These are phyloP conservation scores for Eubucco bourcierii DNA, from an alignment of 2,113 vertebrate species.

Conservation along the genomic window DNA sequence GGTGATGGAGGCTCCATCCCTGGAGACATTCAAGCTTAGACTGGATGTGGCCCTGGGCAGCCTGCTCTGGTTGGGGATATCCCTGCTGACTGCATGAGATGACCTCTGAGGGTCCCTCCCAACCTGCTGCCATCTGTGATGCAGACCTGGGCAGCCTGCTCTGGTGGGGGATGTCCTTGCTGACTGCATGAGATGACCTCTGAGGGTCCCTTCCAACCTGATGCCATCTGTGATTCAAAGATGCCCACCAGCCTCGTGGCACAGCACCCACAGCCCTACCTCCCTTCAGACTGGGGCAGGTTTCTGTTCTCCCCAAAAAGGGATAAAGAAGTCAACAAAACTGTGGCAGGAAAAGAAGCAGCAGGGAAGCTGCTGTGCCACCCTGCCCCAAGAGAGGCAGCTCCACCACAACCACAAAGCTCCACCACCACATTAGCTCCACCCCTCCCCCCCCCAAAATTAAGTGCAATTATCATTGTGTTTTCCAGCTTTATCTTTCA, in stretches of 20 bases:
- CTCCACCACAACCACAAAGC: accelerated
- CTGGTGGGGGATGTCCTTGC: too few relatives aligned
- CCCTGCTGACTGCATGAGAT: accelerated
- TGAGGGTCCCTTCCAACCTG: too few relatives aligned
- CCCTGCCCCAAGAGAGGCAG: background rate
- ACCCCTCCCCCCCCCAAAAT: background rate
- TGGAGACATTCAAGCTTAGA: too few relatives aligned
- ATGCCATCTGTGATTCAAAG: too few relatives aligned
- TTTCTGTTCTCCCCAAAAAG: background rate
- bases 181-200: accelerated
- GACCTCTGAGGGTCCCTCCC: too few relatives aligned
- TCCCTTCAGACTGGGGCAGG: background rate
- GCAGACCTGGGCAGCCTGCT: too few relatives aligned
- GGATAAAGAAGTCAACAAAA: background rate
- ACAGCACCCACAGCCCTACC: background rate
- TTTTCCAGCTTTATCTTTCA: background rate
- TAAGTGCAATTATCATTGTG: accelerated
- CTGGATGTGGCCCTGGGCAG: too few relatives aligned
- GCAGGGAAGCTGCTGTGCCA: too few relatives aligned
- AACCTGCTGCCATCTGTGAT: too few relatives aligned
- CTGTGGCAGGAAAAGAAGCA: background rate
- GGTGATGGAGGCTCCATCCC: too few relatives aligned
- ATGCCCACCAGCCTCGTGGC: background rate
- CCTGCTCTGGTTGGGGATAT: too few relatives aligned
- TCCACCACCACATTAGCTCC: background rate